phyloP scores from a whole-genome alignment of 2,797 vertebrate genomes.

The Apogon talboti region DNA sequence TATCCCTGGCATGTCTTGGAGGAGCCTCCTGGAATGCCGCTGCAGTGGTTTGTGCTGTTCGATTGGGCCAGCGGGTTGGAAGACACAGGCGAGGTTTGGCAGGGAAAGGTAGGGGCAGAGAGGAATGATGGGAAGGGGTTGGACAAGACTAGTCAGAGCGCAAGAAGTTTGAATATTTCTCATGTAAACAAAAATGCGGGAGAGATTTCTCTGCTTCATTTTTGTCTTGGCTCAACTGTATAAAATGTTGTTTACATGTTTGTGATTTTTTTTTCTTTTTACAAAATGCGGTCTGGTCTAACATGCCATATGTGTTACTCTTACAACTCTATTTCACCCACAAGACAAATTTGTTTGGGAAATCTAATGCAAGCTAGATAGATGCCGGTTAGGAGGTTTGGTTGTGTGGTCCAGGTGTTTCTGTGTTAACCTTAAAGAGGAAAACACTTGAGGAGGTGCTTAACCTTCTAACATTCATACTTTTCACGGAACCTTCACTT shows the following conservation, averaged over 20 bases:
- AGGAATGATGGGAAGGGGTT: slow-evolving; percentile 66
- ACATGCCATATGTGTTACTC: slow-evolving; percentile 8
- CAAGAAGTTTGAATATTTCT: slow-evolving; percentile 46
- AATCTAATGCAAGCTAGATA: slow-evolving; percentile 1
- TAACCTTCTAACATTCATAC: too few relatives aligned
- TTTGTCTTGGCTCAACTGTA: slow-evolving; percentile 9
- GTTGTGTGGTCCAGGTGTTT: background rate
- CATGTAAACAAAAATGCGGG: slow-evolving; percentile 45
- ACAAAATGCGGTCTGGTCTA: slow-evolving; percentile 18
- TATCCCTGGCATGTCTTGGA: slow-evolving; percentile 67
- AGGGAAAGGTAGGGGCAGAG: slow-evolving; percentile 23
- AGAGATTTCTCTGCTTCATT: slow-evolving; percentile 4
- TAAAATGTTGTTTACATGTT: slow-evolving; percentile 34
- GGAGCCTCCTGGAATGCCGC: slow-evolving; percentile 63
- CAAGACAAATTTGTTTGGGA: slow-evolving; percentile 34
- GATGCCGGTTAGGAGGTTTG: background rate
- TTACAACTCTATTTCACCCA: slow-evolving; percentile 2
- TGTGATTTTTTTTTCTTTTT: slow-evolving; percentile 5
- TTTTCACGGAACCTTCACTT: too few relatives aligned
- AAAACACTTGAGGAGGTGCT: too few relatives aligned
- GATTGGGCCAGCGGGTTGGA: slow-evolving; percentile 62
- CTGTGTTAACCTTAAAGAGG: background rate
- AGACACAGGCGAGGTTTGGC: slow-evolving; percentile 71
- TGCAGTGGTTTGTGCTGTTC: slow-evolving; percentile 64
- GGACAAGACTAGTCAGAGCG: slow-evolving; percentile 31